phyloP scores from a whole-genome alignment of 2,888 invertebrate species.

The Brachynemurus nebulosus region DNA sequence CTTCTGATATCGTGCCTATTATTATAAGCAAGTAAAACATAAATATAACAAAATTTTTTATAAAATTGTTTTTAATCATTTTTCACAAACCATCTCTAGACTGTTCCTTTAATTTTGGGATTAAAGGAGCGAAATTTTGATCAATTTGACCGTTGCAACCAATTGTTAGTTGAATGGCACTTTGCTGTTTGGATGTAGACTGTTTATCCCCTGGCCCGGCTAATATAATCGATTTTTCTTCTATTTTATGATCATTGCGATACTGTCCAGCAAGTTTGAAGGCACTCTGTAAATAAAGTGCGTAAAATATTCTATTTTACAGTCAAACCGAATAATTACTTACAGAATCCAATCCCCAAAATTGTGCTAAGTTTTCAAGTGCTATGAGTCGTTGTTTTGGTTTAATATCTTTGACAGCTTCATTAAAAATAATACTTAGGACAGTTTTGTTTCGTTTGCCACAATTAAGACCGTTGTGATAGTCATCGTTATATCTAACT shows the following conservation, averaged over 20 bases:
- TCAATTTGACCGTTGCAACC: slow-evolving; percentile 62
- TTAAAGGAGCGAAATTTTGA: slow-evolving; percentile 46
- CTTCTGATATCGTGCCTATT: slow-evolving; percentile 42
- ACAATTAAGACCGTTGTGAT: background rate
- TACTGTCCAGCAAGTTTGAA: slow-evolving; percentile 35
- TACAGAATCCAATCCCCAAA: slow-evolving; percentile 53
- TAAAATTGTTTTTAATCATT: background rate
- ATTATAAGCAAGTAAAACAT: background rate
- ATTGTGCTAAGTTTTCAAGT: slow-evolving; percentile 55
- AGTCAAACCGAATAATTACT: slow-evolving; percentile 22
- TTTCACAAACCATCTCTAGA: slow-evolving; percentile 43
- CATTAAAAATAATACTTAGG: slow-evolving; percentile 53
- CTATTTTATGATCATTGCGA: slow-evolving; percentile 21
- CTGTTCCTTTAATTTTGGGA: slow-evolving; percentile 54
- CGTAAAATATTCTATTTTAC: slow-evolving; percentile 1
- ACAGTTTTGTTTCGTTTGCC: slow-evolving; percentile 29
- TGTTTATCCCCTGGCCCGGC: slow-evolving; percentile 39
- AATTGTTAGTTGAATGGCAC: slow-evolving; percentile 44
- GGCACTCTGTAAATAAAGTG: slow-evolving; percentile 32
- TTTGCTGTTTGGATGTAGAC: slow-evolving; percentile 30
- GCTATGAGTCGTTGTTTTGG: slow-evolving; percentile 50
- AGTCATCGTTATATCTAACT: background rate
- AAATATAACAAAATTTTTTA: background rate
- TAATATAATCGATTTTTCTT: slow-evolving; percentile 33
- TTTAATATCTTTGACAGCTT: slow-evolving; percentile 45